Conservation (phyloP, 2,888 invertebrate genomes). For the Ferrisia virgata region DNA sequence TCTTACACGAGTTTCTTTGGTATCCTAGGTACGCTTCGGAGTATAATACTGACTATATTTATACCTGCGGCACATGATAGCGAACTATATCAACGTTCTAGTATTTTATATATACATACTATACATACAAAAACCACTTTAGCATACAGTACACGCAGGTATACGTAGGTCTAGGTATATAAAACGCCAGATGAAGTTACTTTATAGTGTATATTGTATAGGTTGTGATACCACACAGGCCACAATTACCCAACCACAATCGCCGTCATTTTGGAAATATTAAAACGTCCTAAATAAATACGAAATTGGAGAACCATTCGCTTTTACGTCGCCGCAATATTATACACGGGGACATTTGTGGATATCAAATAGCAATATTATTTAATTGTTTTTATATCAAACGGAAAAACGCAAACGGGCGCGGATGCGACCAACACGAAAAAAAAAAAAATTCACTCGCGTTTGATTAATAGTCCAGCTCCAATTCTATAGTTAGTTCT, state of each 20-base stretch:
- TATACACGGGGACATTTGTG: neutral
- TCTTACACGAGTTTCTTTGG: neutral
- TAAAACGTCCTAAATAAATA: constrained; percentile 14
- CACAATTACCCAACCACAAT: neutral
- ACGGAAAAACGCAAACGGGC: constrained; percentile 1
- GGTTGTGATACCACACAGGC: neutral
- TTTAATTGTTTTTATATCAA: constrained; percentile 30
- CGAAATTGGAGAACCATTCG: neutral
- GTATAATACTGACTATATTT: too few species aligned
- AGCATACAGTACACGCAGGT: too few species aligned
- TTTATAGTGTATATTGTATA: too few species aligned
- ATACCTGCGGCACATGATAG: neutral
- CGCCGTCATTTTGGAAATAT: neutral
- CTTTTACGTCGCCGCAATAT: neutral
- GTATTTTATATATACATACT: too few species aligned
- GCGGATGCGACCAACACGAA: neutral
- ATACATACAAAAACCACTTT: neutral
- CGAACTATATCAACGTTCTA: neutral
- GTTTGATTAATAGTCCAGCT: neutral
- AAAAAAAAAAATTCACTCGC: constrained; percentile 10
- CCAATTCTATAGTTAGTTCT: neutral
- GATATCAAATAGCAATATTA: constrained; percentile 10
- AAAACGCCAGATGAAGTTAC: neutral
- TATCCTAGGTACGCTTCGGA: too few species aligned
- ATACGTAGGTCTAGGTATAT: too few species aligned